phyloP scores from a whole-genome alignment of 1,140 invertebrate genomes.

The Euwallacea fornicatus region DNA sequence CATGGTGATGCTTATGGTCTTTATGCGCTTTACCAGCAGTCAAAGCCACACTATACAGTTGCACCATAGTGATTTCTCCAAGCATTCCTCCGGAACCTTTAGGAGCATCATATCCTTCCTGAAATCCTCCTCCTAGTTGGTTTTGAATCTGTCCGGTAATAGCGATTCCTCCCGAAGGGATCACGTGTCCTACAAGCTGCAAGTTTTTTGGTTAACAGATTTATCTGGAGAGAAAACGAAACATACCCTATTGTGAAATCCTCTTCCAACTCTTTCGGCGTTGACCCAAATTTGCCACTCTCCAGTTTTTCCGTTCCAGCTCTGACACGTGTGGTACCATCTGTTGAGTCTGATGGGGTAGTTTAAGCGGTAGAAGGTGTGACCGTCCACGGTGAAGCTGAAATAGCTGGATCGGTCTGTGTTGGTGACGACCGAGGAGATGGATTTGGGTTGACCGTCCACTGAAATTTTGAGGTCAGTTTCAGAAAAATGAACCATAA shows the following conservation, averaged over 20 bases:
- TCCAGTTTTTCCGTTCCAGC: constrained; percentile 82
- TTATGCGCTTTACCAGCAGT: constrained; percentile 80
- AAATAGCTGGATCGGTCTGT: constrained; percentile 76
- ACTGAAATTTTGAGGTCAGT: constrained; percentile 55
- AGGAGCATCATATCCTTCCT: constrained; percentile 59
- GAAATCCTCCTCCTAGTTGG: constrained; percentile 60
- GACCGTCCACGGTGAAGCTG: constrained; percentile 75
- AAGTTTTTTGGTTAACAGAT: constrained; percentile 32
- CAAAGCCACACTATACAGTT: constrained; percentile 74
- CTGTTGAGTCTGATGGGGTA: constrained; percentile 76
- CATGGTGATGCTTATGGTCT: constrained; percentile 82
- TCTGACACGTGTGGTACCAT: constrained; percentile 84
- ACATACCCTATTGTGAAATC: constrained; percentile 81
- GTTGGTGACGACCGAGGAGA: constrained; percentile 77
- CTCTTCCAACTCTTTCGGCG: constrained; percentile 76
- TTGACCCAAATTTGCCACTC: constrained; percentile 88
- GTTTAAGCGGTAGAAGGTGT: constrained; percentile 79
- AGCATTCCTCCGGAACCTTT: constrained; percentile 67
- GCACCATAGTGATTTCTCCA: constrained; percentile 77
- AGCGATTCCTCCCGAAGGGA: constrained; percentile 73
- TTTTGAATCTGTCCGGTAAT: constrained; percentile 73
- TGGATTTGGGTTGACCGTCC: constrained; percentile 68
- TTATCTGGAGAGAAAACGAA: background rate
- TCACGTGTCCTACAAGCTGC: constrained; percentile 74
- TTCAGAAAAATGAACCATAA: no score